A percentile compares a stretch with the other conserved stretches of the same genome.
These are phyloP conservation scores for Eulemur coronatus DNA, from an alignment of 2,797 vertebrate species.

Conservation along the genomic window DNA sequence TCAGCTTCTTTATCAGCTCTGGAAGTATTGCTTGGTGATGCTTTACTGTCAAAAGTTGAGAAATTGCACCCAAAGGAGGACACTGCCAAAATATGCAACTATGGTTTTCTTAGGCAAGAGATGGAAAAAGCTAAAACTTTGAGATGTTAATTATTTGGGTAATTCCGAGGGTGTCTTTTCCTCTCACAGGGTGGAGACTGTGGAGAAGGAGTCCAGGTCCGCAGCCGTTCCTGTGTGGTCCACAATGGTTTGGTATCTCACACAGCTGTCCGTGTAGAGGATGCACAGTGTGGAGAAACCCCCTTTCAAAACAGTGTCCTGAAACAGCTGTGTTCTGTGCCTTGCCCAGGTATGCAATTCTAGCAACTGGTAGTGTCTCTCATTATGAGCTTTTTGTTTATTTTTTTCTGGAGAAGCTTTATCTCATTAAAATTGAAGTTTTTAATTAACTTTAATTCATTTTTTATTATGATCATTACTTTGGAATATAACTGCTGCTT, in stretches of 20 bases:
- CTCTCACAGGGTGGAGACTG: slow-evolving; percentile 91
- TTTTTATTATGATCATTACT: not conserved
- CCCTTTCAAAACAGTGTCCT: slow-evolving; percentile 84
- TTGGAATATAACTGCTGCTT: not conserved
- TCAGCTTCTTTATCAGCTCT: not conserved
- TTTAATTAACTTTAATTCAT: not conserved
- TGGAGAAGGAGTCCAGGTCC: slow-evolving; percentile 92
- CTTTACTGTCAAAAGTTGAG: not conserved
- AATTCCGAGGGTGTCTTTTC: slow-evolving; percentile 33
- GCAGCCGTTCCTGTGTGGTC: slow-evolving; percentile 91
- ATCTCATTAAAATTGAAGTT: not conserved
- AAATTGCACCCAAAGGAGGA: not conserved
- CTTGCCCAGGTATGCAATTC: slow-evolving; percentile 90
- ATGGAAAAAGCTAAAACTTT: not conserved
- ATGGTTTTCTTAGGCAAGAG: not conserved
- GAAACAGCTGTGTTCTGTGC: slow-evolving; percentile 91
- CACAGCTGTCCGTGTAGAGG: slow-evolving; percentile 80
- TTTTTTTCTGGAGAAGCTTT: not conserved
- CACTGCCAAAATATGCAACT: not conserved
- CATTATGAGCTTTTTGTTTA: not conserved
- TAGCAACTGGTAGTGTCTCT: not conserved
- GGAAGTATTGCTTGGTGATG: not conserved
- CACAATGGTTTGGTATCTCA: slow-evolving; percentile 86
- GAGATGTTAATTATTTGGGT: not conserved
- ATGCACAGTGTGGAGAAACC: slow-evolving; percentile 87